Evolutionary conservation across 1,140 invertebrate species (phyloP).

Genomic region (Philopotamus ludificatus): DNA sequence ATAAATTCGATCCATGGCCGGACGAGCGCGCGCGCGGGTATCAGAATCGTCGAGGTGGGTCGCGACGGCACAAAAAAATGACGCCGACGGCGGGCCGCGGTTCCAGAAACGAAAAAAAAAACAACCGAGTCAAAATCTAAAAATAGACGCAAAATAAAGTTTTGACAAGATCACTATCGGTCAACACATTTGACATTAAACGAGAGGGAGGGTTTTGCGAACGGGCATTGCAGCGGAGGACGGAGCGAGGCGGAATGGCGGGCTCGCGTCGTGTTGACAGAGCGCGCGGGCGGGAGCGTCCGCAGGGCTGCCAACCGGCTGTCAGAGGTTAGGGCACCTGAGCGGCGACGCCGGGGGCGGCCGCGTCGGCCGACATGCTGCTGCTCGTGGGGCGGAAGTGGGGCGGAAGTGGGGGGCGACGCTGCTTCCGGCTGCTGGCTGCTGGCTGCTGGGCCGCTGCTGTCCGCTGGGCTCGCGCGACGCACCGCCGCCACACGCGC

Average conservation of each 20-base stretch:
- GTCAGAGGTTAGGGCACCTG: slow-evolving; percentile 5
- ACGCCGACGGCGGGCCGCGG: background rate
- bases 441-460: background rate
- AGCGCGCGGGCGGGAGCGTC: background rate
- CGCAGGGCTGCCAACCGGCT: slow-evolving; percentile 14
- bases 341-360: background rate
- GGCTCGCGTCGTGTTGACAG: background rate
- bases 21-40: background rate
- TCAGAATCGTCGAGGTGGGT: background rate
- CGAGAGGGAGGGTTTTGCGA: too few species aligned
- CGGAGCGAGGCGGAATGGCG: too few species aligned
- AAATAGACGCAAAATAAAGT: too few species aligned
- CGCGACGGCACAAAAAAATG: background rate
- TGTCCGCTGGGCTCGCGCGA: background rate
- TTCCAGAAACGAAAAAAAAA: too few species aligned
- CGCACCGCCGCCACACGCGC: background rate
- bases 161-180: too few species aligned
- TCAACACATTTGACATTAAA: too few species aligned
- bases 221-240: too few species aligned
- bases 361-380: slow-evolving; percentile 11
- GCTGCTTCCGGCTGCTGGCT: background rate
- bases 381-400: background rate
- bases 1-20: background rate
- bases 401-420: background rate
- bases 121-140: too few species aligned